These are phyloP conservation scores for Drosophila prolongata DNA, from an alignment of 2,888 invertebrate species.

Conservation along the genomic window DNA sequence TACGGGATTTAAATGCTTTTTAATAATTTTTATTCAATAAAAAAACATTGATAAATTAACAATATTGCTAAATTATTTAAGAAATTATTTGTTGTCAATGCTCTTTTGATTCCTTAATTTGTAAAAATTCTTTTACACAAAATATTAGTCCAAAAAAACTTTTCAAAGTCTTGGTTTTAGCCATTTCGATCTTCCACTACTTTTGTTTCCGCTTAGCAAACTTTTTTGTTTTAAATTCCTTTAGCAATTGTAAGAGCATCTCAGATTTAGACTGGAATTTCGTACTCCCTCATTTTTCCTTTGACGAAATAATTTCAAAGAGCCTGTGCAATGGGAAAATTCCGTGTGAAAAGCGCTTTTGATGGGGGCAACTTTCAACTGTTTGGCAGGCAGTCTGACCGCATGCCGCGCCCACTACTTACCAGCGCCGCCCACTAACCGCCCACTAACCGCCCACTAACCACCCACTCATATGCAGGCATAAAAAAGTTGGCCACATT, in stretches of 20 bases:
- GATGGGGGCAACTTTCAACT: conserved; percentile 14
- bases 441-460: conserved; percentile 10
- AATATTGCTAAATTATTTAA: too few species aligned
- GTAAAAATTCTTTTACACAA: background rate
- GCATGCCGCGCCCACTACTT: conserved; percentile 18
- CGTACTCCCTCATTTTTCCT: background rate
- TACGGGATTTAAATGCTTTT: background rate
- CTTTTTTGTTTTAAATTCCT: background rate
- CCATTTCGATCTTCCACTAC: background rate
- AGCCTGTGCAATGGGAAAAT: conserved; percentile 19
- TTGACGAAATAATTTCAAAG: conserved; percentile 37
- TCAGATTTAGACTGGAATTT: conserved; percentile 9
- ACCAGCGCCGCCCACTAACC: background rate
- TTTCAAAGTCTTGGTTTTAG: background rate
- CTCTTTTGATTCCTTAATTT: background rate
- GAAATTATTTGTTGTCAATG: too few species aligned
- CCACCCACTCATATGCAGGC: conserved; percentile 18
- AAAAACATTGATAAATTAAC: too few species aligned
- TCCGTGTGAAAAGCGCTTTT: conserved; percentile 31
- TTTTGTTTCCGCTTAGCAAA: background rate
- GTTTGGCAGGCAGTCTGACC: conserved; percentile 21
- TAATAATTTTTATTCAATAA: too few species aligned
- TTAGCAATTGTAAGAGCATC: conserved; percentile 16
- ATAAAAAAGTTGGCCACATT: conserved; percentile 5
- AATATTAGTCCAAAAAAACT: background rate